Percentiles rank a stretch among this genome's conserved stretches.
Evolutionary conservation across 2,113 vertebrate genomes (phyloP).

Genomic region (Gavialis gangeticus): DNA sequence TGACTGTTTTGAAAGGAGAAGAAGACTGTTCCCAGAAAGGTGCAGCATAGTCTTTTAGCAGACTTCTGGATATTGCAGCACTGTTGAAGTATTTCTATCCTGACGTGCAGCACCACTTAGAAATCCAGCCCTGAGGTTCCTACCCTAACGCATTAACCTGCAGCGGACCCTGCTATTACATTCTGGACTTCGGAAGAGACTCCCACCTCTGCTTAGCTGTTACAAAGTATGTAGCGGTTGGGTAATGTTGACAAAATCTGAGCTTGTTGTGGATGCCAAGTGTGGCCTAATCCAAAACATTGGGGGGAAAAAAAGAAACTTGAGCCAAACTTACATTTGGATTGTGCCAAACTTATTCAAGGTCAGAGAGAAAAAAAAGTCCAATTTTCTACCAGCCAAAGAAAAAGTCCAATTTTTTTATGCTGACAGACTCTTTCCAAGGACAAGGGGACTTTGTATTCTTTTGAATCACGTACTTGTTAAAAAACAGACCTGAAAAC

Average conservation of each 20-base stretch:
- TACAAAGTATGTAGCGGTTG: slow-evolving; percentile 4
- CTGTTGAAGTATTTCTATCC: background rate
- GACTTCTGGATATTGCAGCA: background rate
- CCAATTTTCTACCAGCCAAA: slow-evolving; percentile 32
- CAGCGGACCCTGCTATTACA: slow-evolving; percentile 36
- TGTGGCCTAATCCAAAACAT: slow-evolving; percentile 56
- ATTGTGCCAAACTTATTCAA: slow-evolving; percentile 60
- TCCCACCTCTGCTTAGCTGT: slow-evolving; percentile 38
- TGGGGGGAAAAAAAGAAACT: slow-evolving; percentile 53
- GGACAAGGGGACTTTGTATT: slow-evolving; percentile 1
- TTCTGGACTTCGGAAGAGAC: slow-evolving; percentile 33
- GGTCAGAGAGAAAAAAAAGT: slow-evolving; percentile 29
- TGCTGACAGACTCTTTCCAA: too few relatives aligned
- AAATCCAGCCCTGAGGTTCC: background rate
- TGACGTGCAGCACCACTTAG: background rate
- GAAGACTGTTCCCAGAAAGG: too few relatives aligned
- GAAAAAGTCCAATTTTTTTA: background rate
- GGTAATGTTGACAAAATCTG: slow-evolving; percentile 1
- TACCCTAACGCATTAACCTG: background rate
- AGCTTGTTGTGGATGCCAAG: slow-evolving; percentile 28
- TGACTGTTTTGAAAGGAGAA: too few relatives aligned
- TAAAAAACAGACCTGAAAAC: slow-evolving; percentile 38
- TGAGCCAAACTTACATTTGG: slow-evolving; percentile 53
- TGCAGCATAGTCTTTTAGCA: background rate
- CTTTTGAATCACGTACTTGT: slow-evolving; percentile 31